Conservation (phyloP, 2,797 vertebrate genomes). For the Falco concolor region DNA sequence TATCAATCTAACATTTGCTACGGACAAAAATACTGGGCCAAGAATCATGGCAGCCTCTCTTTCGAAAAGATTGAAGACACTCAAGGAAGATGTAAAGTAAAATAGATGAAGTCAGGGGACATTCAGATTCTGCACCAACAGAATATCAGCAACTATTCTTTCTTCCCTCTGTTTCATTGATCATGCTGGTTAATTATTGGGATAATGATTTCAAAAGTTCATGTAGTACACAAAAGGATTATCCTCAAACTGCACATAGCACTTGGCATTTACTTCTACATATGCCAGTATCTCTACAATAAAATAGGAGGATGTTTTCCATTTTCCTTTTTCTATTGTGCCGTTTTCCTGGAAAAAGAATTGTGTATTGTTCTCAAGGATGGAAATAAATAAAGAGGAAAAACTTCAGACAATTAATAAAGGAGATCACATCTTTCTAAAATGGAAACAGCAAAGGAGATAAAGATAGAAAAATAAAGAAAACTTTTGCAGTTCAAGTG, state of each 20-base stretch:
- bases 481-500: neutral
- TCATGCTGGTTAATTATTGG: constrained; percentile 43
- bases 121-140: neutral
- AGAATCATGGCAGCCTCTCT: neutral
- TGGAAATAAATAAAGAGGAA: constrained; percentile 22
- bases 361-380: constrained; percentile 28
- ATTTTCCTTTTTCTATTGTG: constrained; percentile 15
- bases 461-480: neutral
- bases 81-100: neutral
- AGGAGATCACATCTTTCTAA: neutral
- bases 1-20: neutral
- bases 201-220: constrained; percentile 53
- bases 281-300: constrained; percentile 3
- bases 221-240: constrained; percentile 44
- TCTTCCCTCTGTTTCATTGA: neutral
- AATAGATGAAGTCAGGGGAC: neutral
- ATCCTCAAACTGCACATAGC: neutral
- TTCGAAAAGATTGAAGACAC: neutral
- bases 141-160: neutral
- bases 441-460: neutral
- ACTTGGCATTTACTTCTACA: constrained; percentile 5
- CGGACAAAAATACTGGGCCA: neutral
- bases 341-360: constrained; percentile 7
- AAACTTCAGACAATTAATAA: neutral
- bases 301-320: constrained; percentile 12